A percentile compares a stretch with the other conserved stretches of the same genome.
Conservation (phyloP, 2,888 invertebrate genomes). For the Adineta ricciae region DNA sequence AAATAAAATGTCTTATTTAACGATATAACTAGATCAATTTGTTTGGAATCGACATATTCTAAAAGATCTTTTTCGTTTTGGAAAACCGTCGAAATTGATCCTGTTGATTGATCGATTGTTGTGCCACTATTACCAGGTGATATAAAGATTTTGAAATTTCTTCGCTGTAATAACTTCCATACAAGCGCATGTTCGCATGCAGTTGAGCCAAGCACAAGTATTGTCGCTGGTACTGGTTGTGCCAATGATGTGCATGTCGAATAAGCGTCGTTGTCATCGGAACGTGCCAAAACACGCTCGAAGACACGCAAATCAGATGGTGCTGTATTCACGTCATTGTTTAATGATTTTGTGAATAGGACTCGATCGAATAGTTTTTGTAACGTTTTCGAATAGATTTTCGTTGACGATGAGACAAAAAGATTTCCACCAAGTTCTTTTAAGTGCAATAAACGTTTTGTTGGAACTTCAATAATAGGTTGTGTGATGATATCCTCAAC, state of each 20-base stretch:
- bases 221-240: constrained; percentile 33
- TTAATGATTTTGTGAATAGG: constrained; percentile 11
- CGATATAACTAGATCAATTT: background rate
- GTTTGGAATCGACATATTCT: background rate
- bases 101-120: background rate
- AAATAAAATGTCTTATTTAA: background rate
- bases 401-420: background rate
- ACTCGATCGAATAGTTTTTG: constrained; percentile 21
- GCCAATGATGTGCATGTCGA: background rate
- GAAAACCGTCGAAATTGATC: background rate
- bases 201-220: constrained; percentile 70
- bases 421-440: constrained; percentile 17
- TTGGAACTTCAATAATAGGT: constrained; percentile 19
- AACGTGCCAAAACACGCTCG: background rate
- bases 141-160: constrained; percentile 59
- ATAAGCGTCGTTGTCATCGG: constrained; percentile 9
- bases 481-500: background rate
- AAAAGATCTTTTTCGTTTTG: background rate
- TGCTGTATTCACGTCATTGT: constrained; percentile 15
- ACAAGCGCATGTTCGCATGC: constrained; percentile 89
- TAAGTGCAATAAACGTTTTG: constrained; percentile 16
- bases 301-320: background rate
- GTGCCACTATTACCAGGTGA: constrained; percentile 84
- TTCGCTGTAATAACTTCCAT: constrained; percentile 71
- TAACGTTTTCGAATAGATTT: constrained; percentile 1